Conservation (phyloP, 2,797 vertebrate species). For the Urocyon cinereoargenteus region DNA sequence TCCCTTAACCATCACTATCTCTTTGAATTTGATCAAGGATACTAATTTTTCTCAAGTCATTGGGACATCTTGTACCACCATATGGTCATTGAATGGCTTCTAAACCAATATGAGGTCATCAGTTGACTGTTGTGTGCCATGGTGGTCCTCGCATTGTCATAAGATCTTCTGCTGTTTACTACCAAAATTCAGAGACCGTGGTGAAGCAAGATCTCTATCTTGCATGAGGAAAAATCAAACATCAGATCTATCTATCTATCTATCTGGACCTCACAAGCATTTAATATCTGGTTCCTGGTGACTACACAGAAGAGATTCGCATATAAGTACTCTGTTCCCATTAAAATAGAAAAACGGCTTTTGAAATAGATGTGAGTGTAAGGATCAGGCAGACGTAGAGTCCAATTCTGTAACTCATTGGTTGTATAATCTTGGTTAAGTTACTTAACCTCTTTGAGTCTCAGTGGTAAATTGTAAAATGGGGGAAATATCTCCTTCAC, state of each 20-base stretch:
- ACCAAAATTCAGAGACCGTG: background rate
- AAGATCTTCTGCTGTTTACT: background rate
- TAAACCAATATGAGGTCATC: background rate
- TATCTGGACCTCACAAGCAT: background rate
- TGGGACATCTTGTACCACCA: background rate
- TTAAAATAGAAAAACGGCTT: background rate
- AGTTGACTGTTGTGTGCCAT: background rate
- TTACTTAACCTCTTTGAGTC: background rate
- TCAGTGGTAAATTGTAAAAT: background rate
- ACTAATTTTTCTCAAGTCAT: background rate
- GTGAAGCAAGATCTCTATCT: background rate
- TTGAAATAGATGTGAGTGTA: background rate
- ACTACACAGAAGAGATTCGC: background rate
- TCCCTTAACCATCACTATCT: background rate
- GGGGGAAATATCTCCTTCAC: background rate
- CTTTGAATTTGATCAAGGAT: background rate
- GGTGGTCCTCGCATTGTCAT: background rate
- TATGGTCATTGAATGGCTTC: background rate
- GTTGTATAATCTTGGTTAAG: background rate
- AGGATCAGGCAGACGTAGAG: background rate
- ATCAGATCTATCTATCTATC: background rate
- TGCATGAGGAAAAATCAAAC: background rate
- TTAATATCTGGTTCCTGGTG: conserved; percentile 11
- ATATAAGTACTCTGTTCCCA: background rate
- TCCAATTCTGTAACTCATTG: background rate